Conservation (phyloP, 2,888 invertebrate species). For the Agriopis aurantiaria region DNA sequence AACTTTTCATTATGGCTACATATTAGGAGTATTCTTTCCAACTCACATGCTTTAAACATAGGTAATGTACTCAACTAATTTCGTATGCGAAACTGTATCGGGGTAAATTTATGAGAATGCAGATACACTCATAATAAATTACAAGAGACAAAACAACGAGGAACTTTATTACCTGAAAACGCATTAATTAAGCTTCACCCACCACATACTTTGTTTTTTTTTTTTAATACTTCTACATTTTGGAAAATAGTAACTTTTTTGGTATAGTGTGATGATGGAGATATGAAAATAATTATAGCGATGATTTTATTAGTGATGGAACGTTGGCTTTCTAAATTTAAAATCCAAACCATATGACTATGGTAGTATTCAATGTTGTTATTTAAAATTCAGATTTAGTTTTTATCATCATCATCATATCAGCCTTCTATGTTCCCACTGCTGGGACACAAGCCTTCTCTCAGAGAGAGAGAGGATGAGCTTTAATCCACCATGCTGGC, state of each 20-base stretch:
- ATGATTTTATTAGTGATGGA: no score
- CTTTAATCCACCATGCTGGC: no score
- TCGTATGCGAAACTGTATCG: slow-evolving; percentile 34
- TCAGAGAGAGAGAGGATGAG: no score
- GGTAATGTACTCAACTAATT: slow-evolving; percentile 31
- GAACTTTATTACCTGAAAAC: slow-evolving; percentile 24
- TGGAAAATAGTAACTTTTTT: background rate
- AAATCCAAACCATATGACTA: no score
- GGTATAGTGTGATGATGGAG: background rate
- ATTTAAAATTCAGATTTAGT: no score
- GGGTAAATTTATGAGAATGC: slow-evolving; percentile 32
- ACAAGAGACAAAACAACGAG: slow-evolving; percentile 29
- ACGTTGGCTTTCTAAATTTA: background rate
- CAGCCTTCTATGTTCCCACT: no score
- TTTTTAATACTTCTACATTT: background rate
- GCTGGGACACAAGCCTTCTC: no score
- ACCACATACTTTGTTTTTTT: background rate
- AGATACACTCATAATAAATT: slow-evolving; percentile 36
- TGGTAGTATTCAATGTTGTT: no score
- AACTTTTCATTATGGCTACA: background rate
- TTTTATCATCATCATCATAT: no score
- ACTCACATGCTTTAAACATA: background rate
- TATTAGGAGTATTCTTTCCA: slow-evolving; percentile 3
- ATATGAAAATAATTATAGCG: background rate
- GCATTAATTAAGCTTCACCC: slow-evolving; percentile 16